Evolutionary conservation across 2,888 invertebrate species (phyloP), one percentile per base, ranked within the genome.

Genomic region (Pseudococcus viburni): DNA sequence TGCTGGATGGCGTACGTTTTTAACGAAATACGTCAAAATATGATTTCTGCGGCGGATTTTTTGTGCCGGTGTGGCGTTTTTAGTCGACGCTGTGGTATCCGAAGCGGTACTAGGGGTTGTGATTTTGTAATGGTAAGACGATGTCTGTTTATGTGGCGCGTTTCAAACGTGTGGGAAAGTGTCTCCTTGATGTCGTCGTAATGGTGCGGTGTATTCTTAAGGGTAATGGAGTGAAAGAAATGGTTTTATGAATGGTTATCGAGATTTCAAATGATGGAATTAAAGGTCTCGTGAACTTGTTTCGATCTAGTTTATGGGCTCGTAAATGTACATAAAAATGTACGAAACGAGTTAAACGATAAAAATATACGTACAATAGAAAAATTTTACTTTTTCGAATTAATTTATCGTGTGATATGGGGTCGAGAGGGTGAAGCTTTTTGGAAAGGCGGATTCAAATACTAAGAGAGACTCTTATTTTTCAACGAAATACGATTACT

Each of bases 191-290:
- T 19, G 59, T n/a, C 19, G 19, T 51, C 8, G 59, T 19, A 3
- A n/a, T 8, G 33, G 15, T 15, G 15, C 68, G 26, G 26, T 33
- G 26, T 22, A 22, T 64, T 64, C 22, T 73, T 5, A 33, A 12
- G 68, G 33, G 68, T 73, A 73, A 73, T 73, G 26, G 68, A 73
- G 68, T 73, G 68, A 33, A 73, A 73, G 68, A 73, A 73, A 73
- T 73, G 11, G 68, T 73, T 73, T 73, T 73, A 73, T 33, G 68
- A 73, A 73, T 73, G 22, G 68, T 73, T 73, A 73, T 73, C 68
- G 68, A 59, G 59, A 59, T 59, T 19, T 59, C 19, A 59, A 59
- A 59, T 59, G 59, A 59, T 59, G 59, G 59, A 59, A 59, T 59
- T 59, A 59, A 59, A 59, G 59, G 59, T 59, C 59, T 59, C 59